These are phyloP conservation scores for Macrosiphum euphorbiae DNA, from an alignment of 2,888 invertebrate species.

Conservation along the genomic window DNA sequence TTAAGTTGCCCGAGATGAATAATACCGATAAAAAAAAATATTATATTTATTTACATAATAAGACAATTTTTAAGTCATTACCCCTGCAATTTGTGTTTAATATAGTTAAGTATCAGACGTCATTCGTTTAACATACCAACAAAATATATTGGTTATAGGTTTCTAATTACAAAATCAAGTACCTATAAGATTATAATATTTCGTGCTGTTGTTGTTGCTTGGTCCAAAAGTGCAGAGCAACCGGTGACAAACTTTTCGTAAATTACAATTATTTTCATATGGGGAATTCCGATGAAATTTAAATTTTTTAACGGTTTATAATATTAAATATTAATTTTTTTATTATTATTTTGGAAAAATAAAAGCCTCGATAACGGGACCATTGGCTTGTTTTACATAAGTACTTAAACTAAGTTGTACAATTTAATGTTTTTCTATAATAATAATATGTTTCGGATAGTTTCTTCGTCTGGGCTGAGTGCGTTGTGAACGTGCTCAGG, in stretches of 20 bases:
- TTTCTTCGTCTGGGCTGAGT: no score
- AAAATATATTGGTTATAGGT: background rate
- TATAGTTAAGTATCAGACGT: background rate
- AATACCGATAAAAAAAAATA: background rate
- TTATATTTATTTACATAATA: no score
- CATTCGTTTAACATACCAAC: background rate
- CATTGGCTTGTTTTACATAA: no score
- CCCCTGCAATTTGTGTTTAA: background rate
- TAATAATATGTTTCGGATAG: no score
- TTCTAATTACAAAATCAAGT: background rate
- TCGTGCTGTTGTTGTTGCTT: background rate
- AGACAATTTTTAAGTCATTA: no score
- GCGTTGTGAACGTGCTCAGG: no score
- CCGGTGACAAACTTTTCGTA: background rate
- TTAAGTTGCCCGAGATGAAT: background rate
- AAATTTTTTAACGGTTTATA: background rate
- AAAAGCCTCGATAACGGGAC: no score
- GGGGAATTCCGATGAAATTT: background rate
- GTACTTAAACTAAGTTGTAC: no score
- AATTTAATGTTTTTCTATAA: no score
- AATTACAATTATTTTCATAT: background rate
- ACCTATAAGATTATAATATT: background rate
- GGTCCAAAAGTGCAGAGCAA: background rate
- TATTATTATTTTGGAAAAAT: no score
- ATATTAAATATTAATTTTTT: background rate